phyloP scores from a whole-genome alignment of 2,113 vertebrate species.

The Catharus fuscescens region DNA sequence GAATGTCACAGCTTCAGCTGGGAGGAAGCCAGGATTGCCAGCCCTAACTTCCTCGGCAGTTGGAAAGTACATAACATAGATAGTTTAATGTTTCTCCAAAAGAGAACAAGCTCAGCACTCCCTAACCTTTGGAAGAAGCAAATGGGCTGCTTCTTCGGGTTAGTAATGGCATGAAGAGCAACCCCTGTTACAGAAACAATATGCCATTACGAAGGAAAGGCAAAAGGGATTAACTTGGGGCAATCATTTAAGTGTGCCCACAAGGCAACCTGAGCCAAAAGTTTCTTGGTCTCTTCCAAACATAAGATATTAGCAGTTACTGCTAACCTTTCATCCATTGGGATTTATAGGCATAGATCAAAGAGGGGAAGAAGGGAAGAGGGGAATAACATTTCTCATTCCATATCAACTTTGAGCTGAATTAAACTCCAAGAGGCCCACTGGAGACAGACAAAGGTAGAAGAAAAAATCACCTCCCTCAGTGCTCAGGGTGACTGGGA shows the following conservation, averaged over 20 bases:
- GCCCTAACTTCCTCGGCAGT: neutral
- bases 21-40: neutral
- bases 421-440: neutral
- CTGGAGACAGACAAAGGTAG: neutral
- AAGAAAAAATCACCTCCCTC: neutral
- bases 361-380: neutral
- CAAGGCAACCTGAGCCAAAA: neutral
- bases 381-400: neutral
- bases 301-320: neutral
- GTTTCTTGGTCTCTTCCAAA: neutral
- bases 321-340: neutral
- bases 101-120: neutral
- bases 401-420: neutral
- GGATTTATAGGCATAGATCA: neutral
- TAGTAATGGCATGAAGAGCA: neutral
- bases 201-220: neutral
- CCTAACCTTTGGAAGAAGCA: neutral
- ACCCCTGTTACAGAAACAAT: neutral
- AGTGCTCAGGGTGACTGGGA: neutral
- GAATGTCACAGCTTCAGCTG: neutral
- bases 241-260: neutral
- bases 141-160: neutral
- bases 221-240: neutral
- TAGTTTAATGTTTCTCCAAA: neutral
- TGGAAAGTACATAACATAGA: neutral